Evolutionary conservation across 2,888 invertebrate species (phyloP), one percentile per base, ranked within the genome.

Genomic region (Listrodromus nycthemerus): DNA sequence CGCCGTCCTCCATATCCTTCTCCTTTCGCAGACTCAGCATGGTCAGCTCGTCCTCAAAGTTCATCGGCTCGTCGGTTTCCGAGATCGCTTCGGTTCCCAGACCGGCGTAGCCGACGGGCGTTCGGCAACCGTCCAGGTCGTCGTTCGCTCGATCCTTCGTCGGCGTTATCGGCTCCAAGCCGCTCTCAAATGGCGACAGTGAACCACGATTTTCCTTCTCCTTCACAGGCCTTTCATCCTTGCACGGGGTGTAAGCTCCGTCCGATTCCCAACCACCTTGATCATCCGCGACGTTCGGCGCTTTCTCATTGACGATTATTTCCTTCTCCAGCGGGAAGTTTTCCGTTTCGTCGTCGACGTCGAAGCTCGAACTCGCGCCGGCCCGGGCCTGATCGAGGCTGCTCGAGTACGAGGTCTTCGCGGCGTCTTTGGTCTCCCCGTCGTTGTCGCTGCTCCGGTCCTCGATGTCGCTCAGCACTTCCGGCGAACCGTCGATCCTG

Each of bases 41-140:
- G 67, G 89, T 92, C 83, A 91, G 33, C 93, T 85, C 94, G 30
- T 93, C 93, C 24, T 93, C 93, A 61, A 93, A 93, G 73, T 92
- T 93, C 89, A 93, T 92, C 0, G 92, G 90, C 52, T 93, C 93
- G 33, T 93, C 93, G 0, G 93, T 94, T 76, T 94, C 94, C 1
- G 94, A 94, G 67, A 94, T 94, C 0, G 94, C 94, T 82, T 94
- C 94, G 1, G 94, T 94, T 10, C 94, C 94, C 0, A 94, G 88
- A 2, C 93, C 94, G 1, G 93, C 93, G 66, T 94, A 92, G 5
- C 92, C 94, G 0, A 89, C 89, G 0, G 93, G 93, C 0, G 93
- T 93, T 45, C 94, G 88, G 94, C 94, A 89, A 91, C 94, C 85
- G 69, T 92, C 92, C 27, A 93, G 83, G 78, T 92, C 92, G 33